Base-by-base conservation (phyloP, 2,113 vertebrate species). In the Pterocles gutturalis region DNA sequence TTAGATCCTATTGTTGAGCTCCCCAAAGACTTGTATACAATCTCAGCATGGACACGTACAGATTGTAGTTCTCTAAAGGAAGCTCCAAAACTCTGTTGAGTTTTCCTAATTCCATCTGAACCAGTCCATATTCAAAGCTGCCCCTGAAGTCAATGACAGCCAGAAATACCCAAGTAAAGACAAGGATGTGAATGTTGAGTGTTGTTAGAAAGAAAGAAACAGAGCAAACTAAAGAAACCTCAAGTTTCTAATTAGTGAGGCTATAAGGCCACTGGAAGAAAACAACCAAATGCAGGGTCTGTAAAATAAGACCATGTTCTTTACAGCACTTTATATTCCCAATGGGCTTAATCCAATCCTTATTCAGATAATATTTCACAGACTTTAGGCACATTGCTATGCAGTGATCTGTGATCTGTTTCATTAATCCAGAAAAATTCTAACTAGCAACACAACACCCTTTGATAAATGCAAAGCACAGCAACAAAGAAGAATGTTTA, bases 401-500 rank as follows among this genome's bases (percentile, higher is more conserved):
- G 96, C 87, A 91, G 84, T 85, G 75, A 93, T 91, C 89, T 92
- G 82, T 17, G 49, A 96, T 88, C 87, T 85, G 81, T 93, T 95
- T 85, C 93, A 87, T 94, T 96, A 96, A 93, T 95, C 90, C 54
- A 79, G 82, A 90, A 93, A 90, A 91, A 96, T 83, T 91, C 66
- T 88, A 88, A 95, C 65, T 71, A 89, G 84, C 70, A 87, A 33
- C 84, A 88, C 41, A 62, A 64, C 70, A 57, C 31, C n/a, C 84
- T 87, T 73, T 69, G 62, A 83, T 88, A 95, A 94, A 90, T 83
- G 81, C 82, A 83, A 79, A 96, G 83, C 61, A 93, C 75, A 43
- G 61, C 78, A 65, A 88, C 2, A 10, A 85, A 87, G 38, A 76
- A 25, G 43, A 81, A 79, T 85, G 69, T 87, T 96, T 95, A 87